A percentile compares a stretch with the other conserved stretches of the same genome.
These are phyloP conservation scores for Leptothorax acervorum DNA, from an alignment of 2,888 invertebrate genomes.

Conservation along the genomic window DNA sequence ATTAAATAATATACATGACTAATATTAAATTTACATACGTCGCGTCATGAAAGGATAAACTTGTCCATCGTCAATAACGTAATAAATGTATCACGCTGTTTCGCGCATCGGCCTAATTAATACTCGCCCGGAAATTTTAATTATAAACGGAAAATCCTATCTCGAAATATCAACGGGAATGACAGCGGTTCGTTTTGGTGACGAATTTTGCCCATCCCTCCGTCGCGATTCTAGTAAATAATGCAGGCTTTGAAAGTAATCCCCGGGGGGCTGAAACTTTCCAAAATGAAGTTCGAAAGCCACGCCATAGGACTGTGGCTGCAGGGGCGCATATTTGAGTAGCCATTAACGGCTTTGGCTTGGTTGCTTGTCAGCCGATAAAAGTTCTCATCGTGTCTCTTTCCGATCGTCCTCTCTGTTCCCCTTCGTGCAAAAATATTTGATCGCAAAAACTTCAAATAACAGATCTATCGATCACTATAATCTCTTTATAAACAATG, in stretches of 20 bases:
- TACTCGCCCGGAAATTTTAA: constrained; percentile 41
- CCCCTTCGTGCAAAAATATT: constrained; percentile 60
- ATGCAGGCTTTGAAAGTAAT: constrained; percentile 72
- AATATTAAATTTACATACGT: constrained; percentile 54
- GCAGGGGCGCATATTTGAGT: constrained; percentile 79
- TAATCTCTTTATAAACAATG: not conserved
- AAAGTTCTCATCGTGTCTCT: constrained; percentile 71
- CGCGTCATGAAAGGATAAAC: constrained; percentile 48
- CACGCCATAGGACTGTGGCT: constrained; percentile 66
- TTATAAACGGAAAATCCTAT: constrained; percentile 53
- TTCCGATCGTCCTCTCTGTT: constrained; percentile 41
- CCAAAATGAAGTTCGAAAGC: constrained; percentile 80
- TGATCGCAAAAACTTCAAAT: constrained; percentile 64
- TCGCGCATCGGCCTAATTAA: constrained; percentile 49
- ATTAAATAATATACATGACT: constrained; percentile 46
- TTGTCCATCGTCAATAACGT: constrained; percentile 49
- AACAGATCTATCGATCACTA: constrained; percentile 59
- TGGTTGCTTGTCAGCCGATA: constrained; percentile 79
- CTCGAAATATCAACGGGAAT: constrained; percentile 38
- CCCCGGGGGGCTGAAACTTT: constrained; percentile 74
- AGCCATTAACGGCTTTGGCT: constrained; percentile 81
- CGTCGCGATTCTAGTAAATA: constrained; percentile 71
- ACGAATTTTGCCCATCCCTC: constrained; percentile 55
- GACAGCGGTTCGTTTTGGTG: constrained; percentile 45
- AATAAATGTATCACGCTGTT: constrained; percentile 47